Base-by-base conservation (phyloP, 2,888 invertebrate species). In the Drosophila limbata region DNA sequence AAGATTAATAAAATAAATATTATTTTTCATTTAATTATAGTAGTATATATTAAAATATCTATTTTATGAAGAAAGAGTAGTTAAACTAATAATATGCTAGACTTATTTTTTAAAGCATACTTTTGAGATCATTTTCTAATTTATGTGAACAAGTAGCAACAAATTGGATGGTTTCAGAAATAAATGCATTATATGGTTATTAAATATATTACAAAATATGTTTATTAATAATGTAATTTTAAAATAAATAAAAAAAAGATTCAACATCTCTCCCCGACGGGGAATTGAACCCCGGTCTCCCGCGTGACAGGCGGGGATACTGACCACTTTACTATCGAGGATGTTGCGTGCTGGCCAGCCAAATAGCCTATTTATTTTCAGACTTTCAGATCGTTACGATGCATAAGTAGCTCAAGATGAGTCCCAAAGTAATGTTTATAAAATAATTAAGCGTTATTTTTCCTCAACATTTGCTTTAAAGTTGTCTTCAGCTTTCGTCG, bases 301-400 rank as follows among this genome's bases (percentile, higher is more conserved):
- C 78, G 78, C 78, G 78, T 80, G 78, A 80, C 78, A 78, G 78
- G 80, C 80, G 77, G 77, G 79, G 77, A 79, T 83, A 83, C 84
- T 74, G 40, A 77, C 79, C 85, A 84, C 84, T 81, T 84, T 84
- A 85, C 85, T 84, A 81, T 82, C 83, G 85, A 85, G 83, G 77
- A 81, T 17, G 19, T 35, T 42, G 37, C 6, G 0, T 0, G 0
- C 0, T 11, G 1, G 0, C 0, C 0, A 10, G 33, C 17, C 2
- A 57, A 69, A 15, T 33, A 9, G n/a, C 8, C 11, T 8, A 42
- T 52, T 74, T 47, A 44, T 55, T 57, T 42, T 9, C 9, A 8
- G n/a, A 11, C 25, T 1, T 13, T 40, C 19, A 66, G 61, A 79
- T 65, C 48, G 6, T 40, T 37, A 65, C 6, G 47, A 31, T 25